These are phyloP conservation scores for Mobula birostris DNA, from an alignment of 2,113 vertebrate genomes.

Conservation along the genomic window DNA sequence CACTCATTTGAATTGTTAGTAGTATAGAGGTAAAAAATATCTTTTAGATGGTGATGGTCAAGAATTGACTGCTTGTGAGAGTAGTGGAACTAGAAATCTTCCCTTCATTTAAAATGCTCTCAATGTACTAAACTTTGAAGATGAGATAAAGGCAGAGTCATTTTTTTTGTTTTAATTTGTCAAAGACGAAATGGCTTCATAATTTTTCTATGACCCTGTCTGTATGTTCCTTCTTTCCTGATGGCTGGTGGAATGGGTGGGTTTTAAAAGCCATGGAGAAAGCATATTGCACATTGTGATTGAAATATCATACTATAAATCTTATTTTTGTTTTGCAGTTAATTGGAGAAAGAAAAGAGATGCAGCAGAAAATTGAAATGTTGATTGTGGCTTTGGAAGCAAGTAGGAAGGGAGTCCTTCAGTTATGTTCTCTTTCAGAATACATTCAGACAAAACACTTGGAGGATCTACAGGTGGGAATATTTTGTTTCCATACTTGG, in stretches of 20 bases:
- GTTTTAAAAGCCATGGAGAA: neutral
- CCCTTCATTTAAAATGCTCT: too few relatives aligned
- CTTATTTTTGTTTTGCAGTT: slow-evolving; percentile 28
- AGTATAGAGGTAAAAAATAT: too few relatives aligned
- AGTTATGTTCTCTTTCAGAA: neutral
- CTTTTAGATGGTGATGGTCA: too few relatives aligned
- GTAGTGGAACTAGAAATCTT: too few relatives aligned
- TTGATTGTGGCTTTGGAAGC: slow-evolving; percentile 36
- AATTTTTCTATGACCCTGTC: too few relatives aligned
- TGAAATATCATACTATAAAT: neutral
- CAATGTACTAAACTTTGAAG: too few relatives aligned
- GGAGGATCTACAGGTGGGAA: slow-evolving; percentile 20
- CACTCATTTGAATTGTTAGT: too few relatives aligned
- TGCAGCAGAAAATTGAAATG: neutral
- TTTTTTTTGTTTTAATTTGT: too few relatives aligned
- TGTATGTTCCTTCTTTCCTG: too few relatives aligned
- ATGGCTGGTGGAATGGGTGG: neutral
- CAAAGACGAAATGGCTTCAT: too few relatives aligned
- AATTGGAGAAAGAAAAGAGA: neutral
- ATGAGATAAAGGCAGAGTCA: too few relatives aligned
- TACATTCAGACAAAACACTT: slow-evolving; percentile 38
- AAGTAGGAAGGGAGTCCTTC: slow-evolving; percentile 36
- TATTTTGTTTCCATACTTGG: neutral
- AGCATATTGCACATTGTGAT: neutral
- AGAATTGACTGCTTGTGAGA: too few relatives aligned